These are phyloP conservation scores for Boleophthalmus pectinirostris DNA, from an alignment of 2,113 vertebrate genomes.

Conservation along the genomic window DNA sequence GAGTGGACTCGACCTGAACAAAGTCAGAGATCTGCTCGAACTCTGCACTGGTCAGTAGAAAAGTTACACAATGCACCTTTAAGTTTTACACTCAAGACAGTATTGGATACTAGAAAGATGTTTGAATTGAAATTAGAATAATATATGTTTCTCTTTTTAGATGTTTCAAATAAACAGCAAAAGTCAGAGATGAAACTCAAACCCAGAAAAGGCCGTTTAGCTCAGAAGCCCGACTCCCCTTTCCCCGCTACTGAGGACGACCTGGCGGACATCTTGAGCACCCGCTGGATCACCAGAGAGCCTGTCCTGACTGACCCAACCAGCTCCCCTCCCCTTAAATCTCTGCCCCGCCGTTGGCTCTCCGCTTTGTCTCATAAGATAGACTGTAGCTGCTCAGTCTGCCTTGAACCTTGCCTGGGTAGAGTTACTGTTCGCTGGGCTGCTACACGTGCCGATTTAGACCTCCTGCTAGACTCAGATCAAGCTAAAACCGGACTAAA, in stretches of 20 bases:
- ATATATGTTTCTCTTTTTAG: conserved; percentile 20
- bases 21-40: conserved; percentile 84
- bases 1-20: conserved; percentile 80
- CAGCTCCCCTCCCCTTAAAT: conserved; percentile 77
- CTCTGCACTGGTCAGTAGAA: conserved; percentile 77
- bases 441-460: conserved; percentile 65
- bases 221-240: conserved; percentile 35
- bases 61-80: no score
- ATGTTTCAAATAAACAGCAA: conserved; percentile 50
- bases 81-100: no score
- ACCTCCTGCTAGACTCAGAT: conserved; percentile 46
- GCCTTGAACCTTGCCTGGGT: conserved; percentile 79
- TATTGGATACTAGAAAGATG: neutral
- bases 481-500: conserved; percentile 49
- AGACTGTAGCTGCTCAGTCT: conserved; percentile 79
- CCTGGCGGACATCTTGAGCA: conserved; percentile 71
- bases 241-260: conserved; percentile 40
- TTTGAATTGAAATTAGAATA: neutral
- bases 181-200: conserved; percentile 71
- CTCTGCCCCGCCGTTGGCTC: conserved; percentile 55
- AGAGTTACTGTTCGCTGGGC: conserved; percentile 82
- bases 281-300: conserved; percentile 65
- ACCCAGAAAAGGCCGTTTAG: conserved; percentile 74
- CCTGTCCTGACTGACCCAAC: conserved; percentile 44
- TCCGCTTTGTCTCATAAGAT: conserved; percentile 75